Evolutionary conservation across 92 coral and sea anemone genomes (phyloP), one percentile per base, ranked within the genome.

Genomic region (Epizoanthus stellaris): DNA sequence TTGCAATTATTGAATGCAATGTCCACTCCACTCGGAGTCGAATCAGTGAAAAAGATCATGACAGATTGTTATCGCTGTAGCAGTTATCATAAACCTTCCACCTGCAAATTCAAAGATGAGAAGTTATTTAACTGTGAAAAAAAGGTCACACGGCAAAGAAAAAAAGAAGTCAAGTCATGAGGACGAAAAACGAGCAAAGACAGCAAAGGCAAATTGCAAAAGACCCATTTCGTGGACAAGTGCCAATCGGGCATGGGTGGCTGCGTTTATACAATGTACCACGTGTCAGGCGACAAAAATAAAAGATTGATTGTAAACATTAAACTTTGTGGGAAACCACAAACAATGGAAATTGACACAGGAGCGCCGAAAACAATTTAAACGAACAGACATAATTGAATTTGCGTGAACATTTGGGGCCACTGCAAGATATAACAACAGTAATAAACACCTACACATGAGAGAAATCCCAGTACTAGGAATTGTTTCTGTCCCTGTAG

Each of bases 381-480:
- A 85, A 73, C 54, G 82, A 86, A 56, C 80, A 42, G 2, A 77
- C 85, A 1, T 89, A 77, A 30, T 30, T 20, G n/a, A 56, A 64
- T 20, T 43, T 86, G 79, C 84, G 70, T 67, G 66, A 66, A 4
- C 47, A 36, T 69, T 19, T 69, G 63, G 70, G 75, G 10, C 83
- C 80, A 68, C 69, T 85, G 58, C 21, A 75, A 17, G 75, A 20
- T 5, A n/a, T 76, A 12, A 69, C 58, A 10, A 73, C 88, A 42
- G 12, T 34, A 6, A 69, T 86, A 15, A 87, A 86, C 68, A 92
- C 92, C 8, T 92, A 88, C 30, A 92, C 93, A 3, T 81, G 90
- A 30, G 84, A 90, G 70, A 77, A 9, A 80, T 88, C n/a, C 70
- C 88, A 15, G 89, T 91, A 20, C 13, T 69, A 0, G 94, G 94